A percentile compares a stretch with the other conserved stretches of the same genome.
phyloP scores from a whole-genome alignment of 2,888 invertebrate genomes.

The Crepidodera aurea region DNA sequence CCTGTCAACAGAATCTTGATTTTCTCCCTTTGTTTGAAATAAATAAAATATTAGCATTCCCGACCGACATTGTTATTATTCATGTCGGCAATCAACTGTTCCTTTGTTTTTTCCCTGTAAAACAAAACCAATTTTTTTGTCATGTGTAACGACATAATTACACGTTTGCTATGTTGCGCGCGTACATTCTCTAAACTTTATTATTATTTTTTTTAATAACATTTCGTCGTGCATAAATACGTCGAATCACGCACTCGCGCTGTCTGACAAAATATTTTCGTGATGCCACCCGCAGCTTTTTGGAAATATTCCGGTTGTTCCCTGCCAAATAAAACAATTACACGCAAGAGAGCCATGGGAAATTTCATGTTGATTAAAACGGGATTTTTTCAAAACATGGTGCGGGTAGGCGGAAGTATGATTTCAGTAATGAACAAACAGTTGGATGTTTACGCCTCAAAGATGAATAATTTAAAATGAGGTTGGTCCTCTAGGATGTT shows the following conservation, averaged over 20 bases:
- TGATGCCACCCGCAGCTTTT: constrained; percentile 38
- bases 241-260: constrained; percentile 31
- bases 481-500: neutral
- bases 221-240: constrained; percentile 14
- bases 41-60: neutral
- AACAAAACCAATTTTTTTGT: constrained; percentile 5
- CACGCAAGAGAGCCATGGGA: constrained; percentile 31
- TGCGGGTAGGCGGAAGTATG: constrained; percentile 21
- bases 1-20: neutral
- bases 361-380: constrained; percentile 34
- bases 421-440: constrained; percentile 23
- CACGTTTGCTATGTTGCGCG: neutral
- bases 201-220: constrained; percentile 11
- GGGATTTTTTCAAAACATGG: constrained; percentile 19
- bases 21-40: neutral
- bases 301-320: constrained; percentile 28
- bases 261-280: constrained; percentile 30
- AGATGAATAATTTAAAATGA: constrained; percentile 18
- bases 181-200: neutral
- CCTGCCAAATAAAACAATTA: constrained; percentile 33
- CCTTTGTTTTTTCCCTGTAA: constrained; percentile 1
- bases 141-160: constrained; percentile 1
- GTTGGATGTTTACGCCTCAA: constrained; percentile 18
- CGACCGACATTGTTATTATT: constrained; percentile 1
- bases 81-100: neutral